Base-by-base conservation (phyloP, 2,113 vertebrate genomes). In the Heterocephalus glaber region DNA sequence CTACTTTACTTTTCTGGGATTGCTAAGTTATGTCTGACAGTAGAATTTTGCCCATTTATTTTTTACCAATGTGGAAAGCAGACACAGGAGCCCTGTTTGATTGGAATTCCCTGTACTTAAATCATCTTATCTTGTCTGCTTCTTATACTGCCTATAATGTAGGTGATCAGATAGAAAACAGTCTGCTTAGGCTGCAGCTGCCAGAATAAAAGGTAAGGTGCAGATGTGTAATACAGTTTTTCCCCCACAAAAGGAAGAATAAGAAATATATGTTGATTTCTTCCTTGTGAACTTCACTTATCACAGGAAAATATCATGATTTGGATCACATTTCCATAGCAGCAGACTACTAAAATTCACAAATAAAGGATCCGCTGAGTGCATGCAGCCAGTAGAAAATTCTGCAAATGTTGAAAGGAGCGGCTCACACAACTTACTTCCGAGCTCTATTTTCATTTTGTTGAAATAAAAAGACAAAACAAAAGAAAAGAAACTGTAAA, bases 361-460 rank as follows among this genome's bases (percentile, higher is more conserved):
- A 99, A 99, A 98, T 98, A 99, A 99, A 99, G 98, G 98, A 98
- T 99, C 98, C 98, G 96, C 98, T 99, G 99, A 98, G 98, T 96
- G 99, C 99, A 99, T 99, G 99, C 99, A 99, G 99, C 99, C 98
- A 98, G 99, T 98, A 99, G 99, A 98, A 98, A 98, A 98, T 95
- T 99, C 98, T 99, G 98, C 98, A 98, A 97, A 98, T 98, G 98
- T 98, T 98, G 98, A 99, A 99, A 99, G 98, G 98, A 99, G 98
- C 97, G 97, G 98, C 98, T 98, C 98, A 98, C 98, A 98, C 97
- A 98, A 99, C 99, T 99, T 99, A 99, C 99, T 99, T 99, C 98
- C 99, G 99, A 99, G 99, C 99, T 99, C 99, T 99, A 99, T 98
- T 99, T 99, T 99, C 99, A 99, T 99, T 99, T 99, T 99, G 99